These are phyloP conservation scores for Atrichornis clamosus DNA, from an alignment of 2,113 vertebrate genomes.

Conservation along the genomic window DNA sequence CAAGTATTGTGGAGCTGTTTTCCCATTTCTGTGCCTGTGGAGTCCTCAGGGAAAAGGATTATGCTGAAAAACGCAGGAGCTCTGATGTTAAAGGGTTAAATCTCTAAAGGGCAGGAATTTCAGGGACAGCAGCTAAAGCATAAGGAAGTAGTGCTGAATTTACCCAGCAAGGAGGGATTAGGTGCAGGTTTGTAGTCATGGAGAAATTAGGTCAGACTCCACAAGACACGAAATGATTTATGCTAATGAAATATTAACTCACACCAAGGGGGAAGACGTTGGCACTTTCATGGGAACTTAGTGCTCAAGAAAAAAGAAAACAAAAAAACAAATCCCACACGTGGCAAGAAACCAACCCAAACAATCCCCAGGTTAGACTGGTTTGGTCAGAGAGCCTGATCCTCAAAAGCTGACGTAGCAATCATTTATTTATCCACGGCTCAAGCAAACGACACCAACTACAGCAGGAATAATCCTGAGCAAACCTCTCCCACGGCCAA, in stretches of 20 bases:
- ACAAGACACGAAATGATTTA: neutral
- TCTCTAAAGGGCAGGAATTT: neutral
- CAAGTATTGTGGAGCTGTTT: fast-evolving
- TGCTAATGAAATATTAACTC: neutral
- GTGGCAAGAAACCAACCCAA: constrained; percentile 33
- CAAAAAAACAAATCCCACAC: neutral
- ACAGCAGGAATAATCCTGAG: neutral
- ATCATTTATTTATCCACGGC: neutral
- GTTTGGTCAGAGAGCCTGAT: neutral
- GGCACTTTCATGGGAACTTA: constrained; percentile 20
- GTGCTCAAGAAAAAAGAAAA: neutral
- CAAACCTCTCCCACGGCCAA: neutral
- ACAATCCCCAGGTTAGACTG: constrained; percentile 4
- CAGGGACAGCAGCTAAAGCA: neutral
- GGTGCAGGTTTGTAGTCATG: neutral
- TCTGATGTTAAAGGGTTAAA: neutral
- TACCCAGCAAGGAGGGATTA: neutral
- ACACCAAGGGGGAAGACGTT: neutral
- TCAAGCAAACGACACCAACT: neutral
- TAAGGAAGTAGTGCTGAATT: neutral
- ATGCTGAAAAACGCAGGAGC: neutral
- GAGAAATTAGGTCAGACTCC: neutral
- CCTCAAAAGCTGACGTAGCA: neutral
- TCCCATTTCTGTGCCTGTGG: neutral
- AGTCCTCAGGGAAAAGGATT: neutral